Conservation (phyloP, 2,888 invertebrate species). For the Onthophagus sagittarius region DNA sequence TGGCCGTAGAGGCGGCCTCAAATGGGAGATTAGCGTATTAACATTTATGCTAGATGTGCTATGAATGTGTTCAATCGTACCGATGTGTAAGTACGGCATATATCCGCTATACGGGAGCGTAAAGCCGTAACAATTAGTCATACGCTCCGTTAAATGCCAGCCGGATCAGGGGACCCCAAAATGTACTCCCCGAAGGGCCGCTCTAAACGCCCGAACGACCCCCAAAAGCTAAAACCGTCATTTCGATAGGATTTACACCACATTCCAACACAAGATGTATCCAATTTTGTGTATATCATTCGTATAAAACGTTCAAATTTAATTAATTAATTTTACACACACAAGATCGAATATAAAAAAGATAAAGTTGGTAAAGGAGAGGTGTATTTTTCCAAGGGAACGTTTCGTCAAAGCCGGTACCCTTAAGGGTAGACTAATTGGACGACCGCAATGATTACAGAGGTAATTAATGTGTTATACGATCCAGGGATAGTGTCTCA, state of each 20-base stretch:
- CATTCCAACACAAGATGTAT: neutral
- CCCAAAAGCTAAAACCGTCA: neutral
- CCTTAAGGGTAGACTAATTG: conserved; percentile 37
- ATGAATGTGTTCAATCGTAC: conserved; percentile 44
- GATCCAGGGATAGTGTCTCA: conserved; percentile 34
- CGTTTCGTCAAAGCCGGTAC: neutral
- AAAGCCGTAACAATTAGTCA: conserved; percentile 40
- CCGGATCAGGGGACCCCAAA: conserved; percentile 27
- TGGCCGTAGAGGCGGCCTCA: conserved; percentile 43
- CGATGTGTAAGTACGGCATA: conserved; percentile 40
- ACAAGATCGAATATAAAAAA: too few relatives aligned
- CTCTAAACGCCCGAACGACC: neutral
- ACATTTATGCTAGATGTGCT: conserved; percentile 47
- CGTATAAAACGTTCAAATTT: neutral
- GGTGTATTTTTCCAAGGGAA: neutral
- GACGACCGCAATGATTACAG: conserved; percentile 41
- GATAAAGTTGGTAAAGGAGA: neutral
- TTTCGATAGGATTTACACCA: neutral
- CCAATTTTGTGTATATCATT: neutral
- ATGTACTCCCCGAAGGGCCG: neutral
- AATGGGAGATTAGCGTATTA: conserved; percentile 49
- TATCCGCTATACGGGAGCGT: conserved; percentile 38
- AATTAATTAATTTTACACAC: neutral
- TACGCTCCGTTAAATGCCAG: conserved; percentile 35
- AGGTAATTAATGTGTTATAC: conserved; percentile 45